A percentile compares a stretch with the other conserved stretches of the same genome.
Conservation (phyloP, 2,113 vertebrate genomes). For the Glaucidium brasilianum region DNA sequence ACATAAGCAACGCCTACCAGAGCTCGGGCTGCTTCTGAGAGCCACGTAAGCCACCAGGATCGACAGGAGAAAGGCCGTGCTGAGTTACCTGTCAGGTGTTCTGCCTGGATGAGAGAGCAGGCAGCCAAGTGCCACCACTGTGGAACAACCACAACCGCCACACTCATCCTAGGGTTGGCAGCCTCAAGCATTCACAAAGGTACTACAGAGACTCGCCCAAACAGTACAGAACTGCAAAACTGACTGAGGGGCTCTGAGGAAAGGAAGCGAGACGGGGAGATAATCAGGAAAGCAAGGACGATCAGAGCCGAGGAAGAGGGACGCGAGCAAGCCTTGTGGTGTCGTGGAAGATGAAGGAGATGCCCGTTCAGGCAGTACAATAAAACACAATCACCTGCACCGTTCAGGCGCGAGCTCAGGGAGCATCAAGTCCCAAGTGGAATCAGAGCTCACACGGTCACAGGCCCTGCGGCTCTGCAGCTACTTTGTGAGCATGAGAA, state of each 20-base stretch:
- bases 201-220: background rate
- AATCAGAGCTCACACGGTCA: too few species aligned
- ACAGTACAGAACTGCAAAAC: background rate
- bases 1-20: background rate
- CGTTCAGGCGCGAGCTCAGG: too few species aligned
- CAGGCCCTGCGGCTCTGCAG: background rate
- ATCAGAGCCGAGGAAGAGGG: background rate
- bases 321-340: background rate
- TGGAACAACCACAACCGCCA: background rate
- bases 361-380: background rate
- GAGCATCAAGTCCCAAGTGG: background rate
- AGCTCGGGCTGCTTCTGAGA: background rate
- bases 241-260: background rate
- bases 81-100: background rate
- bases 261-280: background rate
- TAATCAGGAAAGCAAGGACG: too few species aligned
- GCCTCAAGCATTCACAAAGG: background rate
- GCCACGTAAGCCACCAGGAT: background rate
- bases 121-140: background rate
- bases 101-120: background rate
- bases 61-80: background rate
- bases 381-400: rapidly evolving
- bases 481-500: background rate
- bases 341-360: background rate
- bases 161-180: too few species aligned